Conservation (phyloP, 37 sponge, comb jelly and placozoan genomes). For the Mnemiopsis leidyi region DNA sequence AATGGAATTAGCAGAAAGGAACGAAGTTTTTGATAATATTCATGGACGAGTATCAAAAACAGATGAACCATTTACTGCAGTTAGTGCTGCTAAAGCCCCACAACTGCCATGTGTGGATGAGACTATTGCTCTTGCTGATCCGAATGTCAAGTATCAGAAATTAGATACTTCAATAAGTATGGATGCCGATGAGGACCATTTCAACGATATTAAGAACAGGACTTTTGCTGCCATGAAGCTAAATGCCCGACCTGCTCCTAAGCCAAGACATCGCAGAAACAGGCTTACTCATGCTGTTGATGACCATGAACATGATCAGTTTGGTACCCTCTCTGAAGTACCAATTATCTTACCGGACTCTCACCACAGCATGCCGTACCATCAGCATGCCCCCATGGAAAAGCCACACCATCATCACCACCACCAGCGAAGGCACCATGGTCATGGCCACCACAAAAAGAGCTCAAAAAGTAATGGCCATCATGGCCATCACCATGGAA, state of each 20-base stretch:
- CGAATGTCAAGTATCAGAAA: slow-evolving; percentile 41
- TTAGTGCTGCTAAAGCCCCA: neutral
- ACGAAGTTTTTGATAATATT: neutral
- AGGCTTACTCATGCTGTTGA: slow-evolving; percentile 41
- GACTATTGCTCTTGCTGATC: slow-evolving; percentile 26
- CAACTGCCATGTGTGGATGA: slow-evolving; percentile 48
- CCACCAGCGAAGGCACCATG: neutral
- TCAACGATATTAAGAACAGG: slow-evolving; percentile 12
- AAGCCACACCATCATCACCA: slow-evolving; percentile 62
- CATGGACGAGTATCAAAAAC: neutral
- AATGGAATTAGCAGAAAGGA: neutral
- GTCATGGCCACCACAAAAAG: slow-evolving; percentile 7
- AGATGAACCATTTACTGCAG: neutral
- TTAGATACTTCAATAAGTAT: neutral
- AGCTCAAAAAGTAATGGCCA: neutral
- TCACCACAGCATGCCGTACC: slow-evolving; percentile 52
- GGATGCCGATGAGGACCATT: slow-evolving; percentile 21
- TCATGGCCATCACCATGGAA: neutral
- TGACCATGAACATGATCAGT: slow-evolving; percentile 9
- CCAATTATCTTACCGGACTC: slow-evolving; percentile 15
- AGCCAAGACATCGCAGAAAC: slow-evolving; percentile 6
- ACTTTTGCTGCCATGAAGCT: slow-evolving; percentile 65
- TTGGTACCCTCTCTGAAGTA: neutral
- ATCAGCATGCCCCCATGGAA: slow-evolving; percentile 53
- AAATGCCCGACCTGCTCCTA: slow-evolving; percentile 18